Conservation (phyloP, 2,113 vertebrate species). For the Xiphias gladius region DNA sequence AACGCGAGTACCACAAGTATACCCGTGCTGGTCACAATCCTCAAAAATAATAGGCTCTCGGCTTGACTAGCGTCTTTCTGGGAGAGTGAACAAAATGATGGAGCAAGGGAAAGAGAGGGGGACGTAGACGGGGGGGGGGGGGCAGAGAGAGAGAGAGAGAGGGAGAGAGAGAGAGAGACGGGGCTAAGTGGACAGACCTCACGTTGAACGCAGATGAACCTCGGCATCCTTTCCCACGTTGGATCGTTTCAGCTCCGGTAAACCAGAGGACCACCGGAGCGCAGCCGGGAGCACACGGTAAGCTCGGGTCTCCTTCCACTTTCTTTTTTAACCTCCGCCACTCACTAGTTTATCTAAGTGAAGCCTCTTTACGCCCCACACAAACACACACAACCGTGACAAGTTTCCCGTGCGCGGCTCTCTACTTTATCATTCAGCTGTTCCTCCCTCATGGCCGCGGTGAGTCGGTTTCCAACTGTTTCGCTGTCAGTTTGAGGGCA, state of each 20-base stretch:
- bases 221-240: conserved; percentile 58
- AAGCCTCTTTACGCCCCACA: too few relatives aligned
- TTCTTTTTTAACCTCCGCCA: background rate
- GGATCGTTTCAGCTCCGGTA: conserved; percentile 58
- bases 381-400: background rate
- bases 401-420: conserved; percentile 32
- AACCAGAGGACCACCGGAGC: conserved; percentile 1
- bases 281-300: conserved; percentile 58
- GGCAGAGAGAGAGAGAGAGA: conserved; percentile 12
- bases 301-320: conserved; percentile 21
- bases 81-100: conserved; percentile 38
- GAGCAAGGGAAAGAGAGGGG: conserved; percentile 24
- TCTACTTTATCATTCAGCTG: conserved; percentile 13
- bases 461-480: conserved; percentile 22
- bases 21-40: conserved; percentile 3
- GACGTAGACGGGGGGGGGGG: background rate
- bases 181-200: conserved; percentile 69
- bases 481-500: conserved; percentile 2
- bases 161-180: conserved; percentile 26
- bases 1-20: too few relatives aligned
- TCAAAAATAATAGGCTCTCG: conserved; percentile 57
- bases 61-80: conserved; percentile 16
- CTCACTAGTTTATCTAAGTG: conserved; percentile 13
- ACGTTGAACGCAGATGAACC: conserved; percentile 66
- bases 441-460: background rate